phyloP scores from a whole-genome alignment of 53 echinoderm and acorn worm genomes.

The Pentamera pediparva region DNA sequence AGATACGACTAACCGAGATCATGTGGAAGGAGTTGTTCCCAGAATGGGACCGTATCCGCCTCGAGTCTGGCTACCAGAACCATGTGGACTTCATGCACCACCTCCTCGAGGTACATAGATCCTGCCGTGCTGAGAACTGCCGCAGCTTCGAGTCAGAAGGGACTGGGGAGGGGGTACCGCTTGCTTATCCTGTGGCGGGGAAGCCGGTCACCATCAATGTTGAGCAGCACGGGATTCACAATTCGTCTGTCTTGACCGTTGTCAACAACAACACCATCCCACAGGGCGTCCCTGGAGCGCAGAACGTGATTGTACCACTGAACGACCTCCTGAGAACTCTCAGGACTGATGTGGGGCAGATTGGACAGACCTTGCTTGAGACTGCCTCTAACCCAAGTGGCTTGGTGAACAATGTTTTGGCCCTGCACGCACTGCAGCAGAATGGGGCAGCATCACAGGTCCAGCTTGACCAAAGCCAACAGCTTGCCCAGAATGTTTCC shows the following conservation, averaged over 20 bases:
- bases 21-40: conserved; percentile 24
- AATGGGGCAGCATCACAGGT: no score
- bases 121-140: background rate
- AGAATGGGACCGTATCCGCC: conserved; percentile 11
- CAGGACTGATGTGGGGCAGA: background rate
- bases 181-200: background rate
- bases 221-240: conserved; percentile 6
- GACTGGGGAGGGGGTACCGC: background rate
- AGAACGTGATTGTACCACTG: conserved; percentile 14
- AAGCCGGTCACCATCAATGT: background rate
- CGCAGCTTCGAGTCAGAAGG: background rate
- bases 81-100: conserved; percentile 26
- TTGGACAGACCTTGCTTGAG: background rate
- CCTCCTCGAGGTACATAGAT: conserved; percentile 12
- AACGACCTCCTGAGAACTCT: background rate
- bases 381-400: background rate
- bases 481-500: no score
- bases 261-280: conserved; percentile 13
- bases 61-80: conserved; percentile 22
- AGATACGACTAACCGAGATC: conserved; percentile 18
- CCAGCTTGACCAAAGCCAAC: no score
- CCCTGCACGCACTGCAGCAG: no score
- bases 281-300: background rate
- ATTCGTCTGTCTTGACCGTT: conserved; percentile 15
- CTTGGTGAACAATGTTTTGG: background rate